Percentiles rank a stretch among this genome's conserved stretches.
Conservation (phyloP, 2,113 vertebrate species). For the Archocentrus centrarchus region DNA sequence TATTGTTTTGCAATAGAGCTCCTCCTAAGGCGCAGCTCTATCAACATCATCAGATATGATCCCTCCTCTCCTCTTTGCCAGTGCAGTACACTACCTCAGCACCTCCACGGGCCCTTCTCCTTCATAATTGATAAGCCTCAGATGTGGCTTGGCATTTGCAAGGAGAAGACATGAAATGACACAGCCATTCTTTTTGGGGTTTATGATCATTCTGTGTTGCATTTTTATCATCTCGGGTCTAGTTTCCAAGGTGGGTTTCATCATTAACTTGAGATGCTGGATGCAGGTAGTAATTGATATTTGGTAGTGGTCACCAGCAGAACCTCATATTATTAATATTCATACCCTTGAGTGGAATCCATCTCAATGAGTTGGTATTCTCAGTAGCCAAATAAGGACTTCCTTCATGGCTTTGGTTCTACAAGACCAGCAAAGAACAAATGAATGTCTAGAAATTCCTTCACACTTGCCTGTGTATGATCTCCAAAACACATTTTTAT, state of each 20-base stretch:
- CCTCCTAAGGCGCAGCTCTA: slow-evolving; percentile 38
- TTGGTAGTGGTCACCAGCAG: slow-evolving; percentile 35
- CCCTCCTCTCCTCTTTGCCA: slow-evolving; percentile 41
- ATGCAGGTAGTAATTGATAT: slow-evolving; percentile 32
- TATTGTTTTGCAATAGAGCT: slow-evolving; percentile 51
- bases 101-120: slow-evolving; percentile 59
- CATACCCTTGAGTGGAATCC: not conserved
- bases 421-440: not conserved
- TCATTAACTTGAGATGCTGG: slow-evolving; percentile 55
- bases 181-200: slow-evolving; percentile 62
- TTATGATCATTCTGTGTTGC: slow-evolving; percentile 57
- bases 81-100: slow-evolving; percentile 21
- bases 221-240: slow-evolving; percentile 61
- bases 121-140: slow-evolving; percentile 76
- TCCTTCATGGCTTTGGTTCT: not conserved
- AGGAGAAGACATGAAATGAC: slow-evolving; percentile 62
- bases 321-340: slow-evolving; percentile 36
- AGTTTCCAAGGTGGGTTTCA: slow-evolving; percentile 70
- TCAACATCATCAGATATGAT: slow-evolving; percentile 58
- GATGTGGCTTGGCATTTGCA: slow-evolving; percentile 73
- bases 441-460: not conserved
- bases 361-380: not conserved
- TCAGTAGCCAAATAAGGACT: not conserved
- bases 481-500: not conserved
- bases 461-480: not conserved